These are phyloP conservation scores for Helarctos malayanus DNA, from an alignment of 2,797 vertebrate genomes.

Conservation along the genomic window DNA sequence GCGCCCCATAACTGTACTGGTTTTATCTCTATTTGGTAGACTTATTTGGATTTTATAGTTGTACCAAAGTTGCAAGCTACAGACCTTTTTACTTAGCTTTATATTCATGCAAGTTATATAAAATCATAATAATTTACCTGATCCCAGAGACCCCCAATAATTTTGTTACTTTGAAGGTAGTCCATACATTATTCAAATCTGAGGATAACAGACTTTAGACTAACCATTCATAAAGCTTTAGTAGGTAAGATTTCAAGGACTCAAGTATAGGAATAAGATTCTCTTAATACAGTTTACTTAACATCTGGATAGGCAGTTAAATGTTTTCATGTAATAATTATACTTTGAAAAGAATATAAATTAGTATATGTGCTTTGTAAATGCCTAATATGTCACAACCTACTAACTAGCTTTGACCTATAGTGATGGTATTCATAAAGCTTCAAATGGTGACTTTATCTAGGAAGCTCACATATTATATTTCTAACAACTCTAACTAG, in stretches of 20 bases:
- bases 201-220: neutral
- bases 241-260: neutral
- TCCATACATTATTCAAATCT: neutral
- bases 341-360: neutral
- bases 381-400: neutral
- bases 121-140: neutral
- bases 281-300: conserved; percentile 5
- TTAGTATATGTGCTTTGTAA: neutral
- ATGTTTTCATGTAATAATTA: neutral
- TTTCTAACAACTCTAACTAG: neutral
- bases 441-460: neutral
- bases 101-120: neutral
- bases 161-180: neutral
- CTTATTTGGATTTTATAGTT: neutral
- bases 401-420: neutral
- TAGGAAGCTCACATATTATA: neutral
- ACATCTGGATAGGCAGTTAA: neutral
- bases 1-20: neutral
- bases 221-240: neutral
- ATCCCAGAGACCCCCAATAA: neutral
- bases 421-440: neutral
- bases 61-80: neutral
- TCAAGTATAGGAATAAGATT: neutral
- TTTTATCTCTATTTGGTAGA: neutral
- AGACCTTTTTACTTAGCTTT: neutral